phyloP scores from a whole-genome alignment of 2,797 vertebrate genomes.

The Mus minutoides region DNA sequence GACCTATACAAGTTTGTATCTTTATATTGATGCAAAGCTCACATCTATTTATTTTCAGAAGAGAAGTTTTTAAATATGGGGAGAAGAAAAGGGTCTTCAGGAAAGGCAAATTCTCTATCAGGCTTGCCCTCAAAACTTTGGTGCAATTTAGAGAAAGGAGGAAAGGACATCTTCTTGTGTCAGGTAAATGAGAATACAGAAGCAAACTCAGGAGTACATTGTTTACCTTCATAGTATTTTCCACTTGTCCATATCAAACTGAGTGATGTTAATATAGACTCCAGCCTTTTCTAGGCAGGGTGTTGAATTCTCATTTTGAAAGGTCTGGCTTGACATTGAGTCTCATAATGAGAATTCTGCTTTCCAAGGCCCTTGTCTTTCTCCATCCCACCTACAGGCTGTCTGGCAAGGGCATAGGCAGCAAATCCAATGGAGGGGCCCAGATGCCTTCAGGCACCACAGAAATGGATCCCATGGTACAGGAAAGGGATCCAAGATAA shows the following conservation, averaged over 20 bases:
- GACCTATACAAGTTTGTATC: background rate
- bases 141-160: background rate
- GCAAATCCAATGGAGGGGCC: slow-evolving; percentile 81
- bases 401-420: slow-evolving; percentile 38
- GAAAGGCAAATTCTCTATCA: slow-evolving; percentile 23
- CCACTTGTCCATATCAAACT: background rate
- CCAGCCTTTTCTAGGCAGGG: background rate
- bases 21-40: background rate
- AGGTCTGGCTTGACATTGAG: slow-evolving; percentile 12
- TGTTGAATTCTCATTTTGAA: slow-evolving; percentile 32
- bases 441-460: slow-evolving; percentile 87
- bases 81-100: background rate
- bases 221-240: background rate
- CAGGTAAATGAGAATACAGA: background rate
- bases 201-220: background rate
- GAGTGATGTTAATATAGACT: background rate
- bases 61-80: background rate
- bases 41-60: background rate
- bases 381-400: background rate
- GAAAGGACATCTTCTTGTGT: background rate
- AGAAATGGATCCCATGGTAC: slow-evolving; percentile 84
- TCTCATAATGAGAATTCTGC: slow-evolving; percentile 21
- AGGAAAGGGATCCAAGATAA: slow-evolving; percentile 83
- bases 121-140: background rate
- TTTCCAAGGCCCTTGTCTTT: slow-evolving; percentile 33